Base-by-base conservation (phyloP, 2,113 vertebrate species). In the Gymnobelideus leadbeateri region DNA sequence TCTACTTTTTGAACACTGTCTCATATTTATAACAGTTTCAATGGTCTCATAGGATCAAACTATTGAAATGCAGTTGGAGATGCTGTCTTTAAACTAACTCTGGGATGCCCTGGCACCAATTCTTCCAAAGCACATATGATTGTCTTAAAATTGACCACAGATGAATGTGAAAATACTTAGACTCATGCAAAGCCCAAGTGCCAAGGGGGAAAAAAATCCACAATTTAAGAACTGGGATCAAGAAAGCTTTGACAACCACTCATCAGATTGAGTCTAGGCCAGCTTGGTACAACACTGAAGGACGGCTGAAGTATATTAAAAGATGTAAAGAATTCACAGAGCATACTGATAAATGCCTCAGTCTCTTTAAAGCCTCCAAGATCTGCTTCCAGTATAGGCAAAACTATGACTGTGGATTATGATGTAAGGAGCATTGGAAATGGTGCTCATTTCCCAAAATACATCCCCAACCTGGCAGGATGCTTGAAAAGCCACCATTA, bases 61-160 rank as follows among this genome's bases (percentile, higher is more conserved):
- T 53, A 96, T 55, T 96, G 97, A 95, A 97, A 97, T 97, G 96
- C 92, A 97, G 97, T 97, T 96, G 31, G 14, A 90, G 91, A 21
- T 92, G 50, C 51, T 84, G 51, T 95, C 91, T 95, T 94, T 92
- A 97, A 93, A 96, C 51, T 94, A 93, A 96, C 53, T 94, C 37
- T 8, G 93, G 91, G 91, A 90, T 94, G 49, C 51, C 89, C 93
- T 92, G 77, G 95, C 68, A 96, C 92, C 94, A 93, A 51, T 93
- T 51, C 28, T 96, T 57, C 89, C 53, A 51, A 96, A 96, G 90
- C 92, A 10, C 23, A 96, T 89, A 92, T 95, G 28, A 96, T 55
- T 94, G 8, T 47, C 54, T 94, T 54, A 96, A 53, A 90, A 89
- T n/a, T 55, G 49, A 16, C 95, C 89, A 96, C 92, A 95, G 54